Evolutionary conservation across 1,140 invertebrate species (phyloP).

Genomic region (Microplitis mediator): DNA sequence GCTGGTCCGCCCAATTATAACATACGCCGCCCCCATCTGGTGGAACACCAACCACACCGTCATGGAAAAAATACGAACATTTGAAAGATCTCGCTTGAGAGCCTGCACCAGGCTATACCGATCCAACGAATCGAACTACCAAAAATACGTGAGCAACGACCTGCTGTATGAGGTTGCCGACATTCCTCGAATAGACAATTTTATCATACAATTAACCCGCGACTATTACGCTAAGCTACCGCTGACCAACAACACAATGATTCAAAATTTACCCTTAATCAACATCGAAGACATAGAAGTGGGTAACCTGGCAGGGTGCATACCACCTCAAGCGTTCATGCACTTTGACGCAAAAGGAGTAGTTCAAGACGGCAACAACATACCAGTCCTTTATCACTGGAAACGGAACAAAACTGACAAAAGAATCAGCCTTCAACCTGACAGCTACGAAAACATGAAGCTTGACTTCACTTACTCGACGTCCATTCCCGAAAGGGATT

Average conservation of each 20-base stretch:
- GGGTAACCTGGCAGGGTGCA: too few relatives aligned
- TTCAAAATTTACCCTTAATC: background rate
- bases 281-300: too few relatives aligned
- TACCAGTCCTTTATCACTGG: background rate
- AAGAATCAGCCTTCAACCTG: background rate
- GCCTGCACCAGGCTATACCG: background rate
- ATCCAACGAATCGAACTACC: background rate
- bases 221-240: constrained; percentile 10
- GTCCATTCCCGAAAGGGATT: too few relatives aligned
- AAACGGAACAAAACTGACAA: background rate
- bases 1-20: constrained; percentile 33
- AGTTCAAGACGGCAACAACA: background rate
- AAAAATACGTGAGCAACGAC: constrained; percentile 10
- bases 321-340: too few relatives aligned
- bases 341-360: background rate
- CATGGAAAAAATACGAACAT: constrained; percentile 9
- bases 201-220: constrained; percentile 5
- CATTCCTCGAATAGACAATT: constrained; percentile 27
- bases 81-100: constrained; percentile 20
- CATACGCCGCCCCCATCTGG: constrained; percentile 18
- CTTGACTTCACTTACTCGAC: too few relatives aligned
- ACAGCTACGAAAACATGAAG: too few relatives aligned
- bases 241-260: background rate
- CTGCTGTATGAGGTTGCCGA: constrained; percentile 12
- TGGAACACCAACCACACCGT: background rate